Percentiles rank a stretch among this genome's conserved stretches.
Evolutionary conservation across 1,140 invertebrate genomes (phyloP).

Genomic region (Elymnias hypermnestra): DNA sequence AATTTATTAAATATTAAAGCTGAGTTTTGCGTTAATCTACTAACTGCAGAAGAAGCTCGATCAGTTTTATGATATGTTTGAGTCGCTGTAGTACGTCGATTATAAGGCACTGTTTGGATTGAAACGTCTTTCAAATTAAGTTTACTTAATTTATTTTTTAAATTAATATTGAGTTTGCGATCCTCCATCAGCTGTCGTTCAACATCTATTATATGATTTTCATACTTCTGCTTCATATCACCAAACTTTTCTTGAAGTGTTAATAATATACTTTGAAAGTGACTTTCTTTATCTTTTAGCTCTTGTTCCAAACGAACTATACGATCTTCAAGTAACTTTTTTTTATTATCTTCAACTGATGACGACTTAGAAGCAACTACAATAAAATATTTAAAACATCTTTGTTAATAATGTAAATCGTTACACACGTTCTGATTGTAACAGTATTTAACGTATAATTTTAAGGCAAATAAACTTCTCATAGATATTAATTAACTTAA

Average conservation of each 20-base stretch:
- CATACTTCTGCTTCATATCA: constrained; percentile 86
- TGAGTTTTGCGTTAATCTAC: constrained; percentile 74
- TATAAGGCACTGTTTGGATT: constrained; percentile 46
- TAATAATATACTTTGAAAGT: constrained; percentile 81
- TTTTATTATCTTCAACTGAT: constrained; percentile 77
- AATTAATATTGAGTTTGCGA: constrained; percentile 75
- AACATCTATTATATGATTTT: constrained; percentile 83
- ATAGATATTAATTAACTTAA: no score
- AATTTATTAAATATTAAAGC: constrained; percentile 75
- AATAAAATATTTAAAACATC: constrained; percentile 2
- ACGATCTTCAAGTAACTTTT: constrained; percentile 82
- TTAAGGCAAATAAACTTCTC: no score
- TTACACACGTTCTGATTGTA: background rate
- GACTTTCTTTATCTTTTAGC: constrained; percentile 80
- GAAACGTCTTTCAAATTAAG: constrained; percentile 36
- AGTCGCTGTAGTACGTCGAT: constrained; percentile 33
- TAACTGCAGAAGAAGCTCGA: constrained; percentile 57
- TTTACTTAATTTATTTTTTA: constrained; percentile 75
- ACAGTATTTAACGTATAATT: no score
- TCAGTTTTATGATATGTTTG: constrained; percentile 58
- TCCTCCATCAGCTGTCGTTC: constrained; percentile 80
- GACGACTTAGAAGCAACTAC: constrained; percentile 77
- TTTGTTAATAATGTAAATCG: no score
- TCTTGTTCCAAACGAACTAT: constrained; percentile 82
- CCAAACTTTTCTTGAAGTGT: constrained; percentile 84